Percentiles rank a stretch among this genome's conserved stretches.
phyloP scores from a whole-genome alignment of 2,113 vertebrate genomes.

The Cichladusa arquata region DNA sequence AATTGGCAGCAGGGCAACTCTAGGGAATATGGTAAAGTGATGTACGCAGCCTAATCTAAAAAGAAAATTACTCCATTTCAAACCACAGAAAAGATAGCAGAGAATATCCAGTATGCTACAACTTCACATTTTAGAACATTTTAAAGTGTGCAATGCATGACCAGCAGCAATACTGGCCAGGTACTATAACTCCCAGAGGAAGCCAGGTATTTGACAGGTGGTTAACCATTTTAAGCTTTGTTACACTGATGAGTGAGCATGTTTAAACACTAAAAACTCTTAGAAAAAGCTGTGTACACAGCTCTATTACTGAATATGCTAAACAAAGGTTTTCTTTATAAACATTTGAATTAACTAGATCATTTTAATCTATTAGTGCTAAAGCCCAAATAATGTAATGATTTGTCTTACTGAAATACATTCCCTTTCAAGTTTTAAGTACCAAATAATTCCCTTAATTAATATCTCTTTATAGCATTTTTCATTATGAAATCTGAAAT shows the following conservation, averaged over 20 bases:
- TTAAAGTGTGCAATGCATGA: background rate
- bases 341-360: background rate
- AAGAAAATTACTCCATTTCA: background rate
- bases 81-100: background rate
- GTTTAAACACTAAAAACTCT: background rate
- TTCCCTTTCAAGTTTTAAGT: background rate
- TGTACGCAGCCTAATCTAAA: background rate
- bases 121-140: background rate
- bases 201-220: background rate
- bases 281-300: background rate
- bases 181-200: background rate
- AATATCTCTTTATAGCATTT: background rate
- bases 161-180: background rate
- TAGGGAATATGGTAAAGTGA: background rate
- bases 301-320: background rate
- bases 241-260: background rate
- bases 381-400: background rate
- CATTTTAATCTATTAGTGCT: background rate
- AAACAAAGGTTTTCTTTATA: background rate
- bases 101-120: background rate
- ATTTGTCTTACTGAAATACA: background rate
- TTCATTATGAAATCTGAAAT: constrained; percentile 19
- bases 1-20: background rate
- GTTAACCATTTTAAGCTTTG: background rate
- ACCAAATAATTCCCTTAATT: constrained; percentile 15